phyloP scores from a whole-genome alignment of 2,113 vertebrate genomes.

The Gnathonemus echidnorhynchus region DNA sequence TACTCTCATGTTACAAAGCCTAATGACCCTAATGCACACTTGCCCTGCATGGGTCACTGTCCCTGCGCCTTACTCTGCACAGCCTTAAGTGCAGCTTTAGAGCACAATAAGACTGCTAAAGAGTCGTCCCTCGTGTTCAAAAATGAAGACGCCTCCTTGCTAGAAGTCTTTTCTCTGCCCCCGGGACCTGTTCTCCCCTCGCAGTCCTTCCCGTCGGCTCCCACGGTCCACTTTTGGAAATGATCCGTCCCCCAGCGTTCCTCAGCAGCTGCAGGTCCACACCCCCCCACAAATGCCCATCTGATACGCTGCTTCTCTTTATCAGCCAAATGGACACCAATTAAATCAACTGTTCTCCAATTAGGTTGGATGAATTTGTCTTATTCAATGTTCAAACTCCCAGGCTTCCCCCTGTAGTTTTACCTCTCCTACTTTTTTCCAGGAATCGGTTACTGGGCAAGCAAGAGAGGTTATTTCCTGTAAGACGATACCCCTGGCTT shows the following conservation, averaged over 20 bases:
- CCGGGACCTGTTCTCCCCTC: constrained; percentile 38
- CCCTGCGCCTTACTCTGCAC: constrained; percentile 47
- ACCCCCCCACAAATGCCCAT: constrained; percentile 73
- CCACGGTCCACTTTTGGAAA: constrained; percentile 90
- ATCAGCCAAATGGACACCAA: constrained; percentile 95
- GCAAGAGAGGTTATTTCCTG: constrained; percentile 77
- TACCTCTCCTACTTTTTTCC: constrained; percentile 36
- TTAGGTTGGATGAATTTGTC: constrained; percentile 92
- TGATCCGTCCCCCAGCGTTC: constrained; percentile 78
- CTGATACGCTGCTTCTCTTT: constrained; percentile 79
- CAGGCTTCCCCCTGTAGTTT: constrained; percentile 38
- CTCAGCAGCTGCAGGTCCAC: constrained; percentile 28
- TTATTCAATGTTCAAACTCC: constrained; percentile 76
- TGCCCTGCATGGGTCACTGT: constrained; percentile 49
- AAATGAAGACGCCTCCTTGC: constrained; percentile 52
- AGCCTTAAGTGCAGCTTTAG: constrained; percentile 44
- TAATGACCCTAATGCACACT: constrained; percentile 44
- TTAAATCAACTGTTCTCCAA: constrained; percentile 97
- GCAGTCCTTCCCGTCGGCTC: constrained; percentile 68
- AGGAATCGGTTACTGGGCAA: constrained; percentile 78
- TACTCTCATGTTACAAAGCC: constrained; percentile 40
- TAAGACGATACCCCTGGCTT: constrained; percentile 87
- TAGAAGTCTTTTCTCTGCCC: constrained; percentile 13
- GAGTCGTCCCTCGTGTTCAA: constrained; percentile 53
- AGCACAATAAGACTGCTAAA: constrained; percentile 32